phyloP scores from a whole-genome alignment of 2,888 invertebrate genomes.

The Netelia fuscicornis region DNA sequence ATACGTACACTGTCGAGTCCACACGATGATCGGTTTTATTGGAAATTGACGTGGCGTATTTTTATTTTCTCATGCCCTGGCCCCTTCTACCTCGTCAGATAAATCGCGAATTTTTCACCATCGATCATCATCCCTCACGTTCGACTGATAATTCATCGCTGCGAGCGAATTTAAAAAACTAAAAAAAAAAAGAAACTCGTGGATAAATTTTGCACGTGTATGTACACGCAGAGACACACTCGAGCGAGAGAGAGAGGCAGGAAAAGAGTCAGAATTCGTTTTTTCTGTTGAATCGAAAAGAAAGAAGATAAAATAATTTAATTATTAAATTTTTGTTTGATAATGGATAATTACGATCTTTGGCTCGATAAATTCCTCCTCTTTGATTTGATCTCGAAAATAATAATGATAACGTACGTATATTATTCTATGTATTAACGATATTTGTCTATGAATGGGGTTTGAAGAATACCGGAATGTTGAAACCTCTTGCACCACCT shows the following conservation, averaged over 20 bases:
- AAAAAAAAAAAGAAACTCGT: neutral
- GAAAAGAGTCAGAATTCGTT: conserved; percentile 61
- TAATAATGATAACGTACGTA: conserved; percentile 45
- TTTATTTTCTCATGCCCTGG: too few species aligned
- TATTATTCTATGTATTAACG: conserved; percentile 59
- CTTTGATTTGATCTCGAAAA: conserved; percentile 31
- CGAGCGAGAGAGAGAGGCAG: conserved; percentile 7
- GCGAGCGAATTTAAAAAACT: neutral
- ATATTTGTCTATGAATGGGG: conserved; percentile 68
- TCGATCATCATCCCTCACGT: conserved; percentile 39
- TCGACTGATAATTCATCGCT: neutral
- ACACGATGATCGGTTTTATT: neutral
- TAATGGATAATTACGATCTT: conserved; percentile 27
- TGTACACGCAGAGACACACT: conserved; percentile 46
- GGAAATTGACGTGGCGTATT: too few species aligned
- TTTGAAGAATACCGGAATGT: conserved; percentile 71
- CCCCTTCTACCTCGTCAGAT: neutral
- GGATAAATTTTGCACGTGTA: conserved; percentile 68
- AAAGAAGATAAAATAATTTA: neutral
- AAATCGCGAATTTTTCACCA: conserved; percentile 15
- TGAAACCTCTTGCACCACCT: conserved; percentile 70
- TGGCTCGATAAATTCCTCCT: conserved; percentile 34
- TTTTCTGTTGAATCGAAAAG: neutral
- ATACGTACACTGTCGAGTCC: conserved; percentile 26
- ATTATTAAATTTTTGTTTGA: too few species aligned